phyloP scores from a whole-genome alignment of 2,113 vertebrate genomes.

The Calonectris borealis region DNA sequence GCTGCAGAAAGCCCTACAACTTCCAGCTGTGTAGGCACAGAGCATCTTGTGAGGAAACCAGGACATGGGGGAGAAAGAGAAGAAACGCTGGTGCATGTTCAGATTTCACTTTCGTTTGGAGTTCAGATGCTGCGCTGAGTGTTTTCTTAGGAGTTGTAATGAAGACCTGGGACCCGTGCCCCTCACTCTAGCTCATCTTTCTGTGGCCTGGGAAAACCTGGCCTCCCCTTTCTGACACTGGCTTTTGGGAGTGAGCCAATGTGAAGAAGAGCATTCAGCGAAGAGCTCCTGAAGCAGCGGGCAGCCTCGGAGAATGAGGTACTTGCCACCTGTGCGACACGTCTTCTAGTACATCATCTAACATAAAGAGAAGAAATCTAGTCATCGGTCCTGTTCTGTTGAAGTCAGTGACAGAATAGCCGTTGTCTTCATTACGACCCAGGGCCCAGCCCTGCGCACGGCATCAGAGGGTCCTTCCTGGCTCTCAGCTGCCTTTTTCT shows the following conservation, averaged over 20 bases:
- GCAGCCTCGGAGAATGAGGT: not conserved
- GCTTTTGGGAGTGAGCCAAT: not conserved
- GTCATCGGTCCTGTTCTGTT: not conserved
- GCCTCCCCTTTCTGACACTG: not conserved
- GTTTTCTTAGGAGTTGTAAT: not conserved
- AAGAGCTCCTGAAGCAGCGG: not conserved
- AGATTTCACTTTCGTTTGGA: not conserved
- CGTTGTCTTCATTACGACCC: fast-evolving
- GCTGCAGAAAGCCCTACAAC: not conserved
- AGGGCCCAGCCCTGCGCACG: fast-evolving
- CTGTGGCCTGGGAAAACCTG: not conserved
- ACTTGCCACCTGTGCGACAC: not conserved
- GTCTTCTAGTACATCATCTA: not conserved
- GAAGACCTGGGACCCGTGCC: not conserved
- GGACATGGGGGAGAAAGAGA: not conserved
- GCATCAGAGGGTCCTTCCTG: not conserved
- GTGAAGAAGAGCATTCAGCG: not conserved
- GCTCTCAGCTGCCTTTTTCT: not conserved
- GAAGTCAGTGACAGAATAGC: not conserved
- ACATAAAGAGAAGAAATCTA: not conserved
- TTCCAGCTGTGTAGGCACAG: not conserved
- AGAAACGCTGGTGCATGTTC: not conserved
- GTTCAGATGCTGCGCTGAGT: not conserved
- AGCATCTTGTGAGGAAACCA: not conserved
- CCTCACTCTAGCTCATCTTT: not conserved